Conservation (phyloP, 1,140 invertebrate species). For the Phortica variegata region DNA sequence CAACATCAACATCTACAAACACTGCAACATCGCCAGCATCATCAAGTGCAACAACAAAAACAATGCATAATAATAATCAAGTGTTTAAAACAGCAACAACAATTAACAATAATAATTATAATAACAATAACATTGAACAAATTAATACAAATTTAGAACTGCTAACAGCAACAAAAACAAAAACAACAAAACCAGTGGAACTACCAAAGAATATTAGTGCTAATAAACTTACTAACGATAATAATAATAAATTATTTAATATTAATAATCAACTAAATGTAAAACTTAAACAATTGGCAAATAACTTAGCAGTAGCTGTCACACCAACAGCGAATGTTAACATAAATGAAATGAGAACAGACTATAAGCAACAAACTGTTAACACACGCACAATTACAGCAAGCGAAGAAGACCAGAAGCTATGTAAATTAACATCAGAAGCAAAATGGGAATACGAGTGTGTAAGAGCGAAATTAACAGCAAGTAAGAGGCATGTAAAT, state of each 20-base stretch:
- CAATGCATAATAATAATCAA: slow-evolving; percentile 31
- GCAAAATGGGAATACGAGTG: not conserved
- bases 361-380: slow-evolving; percentile 20
- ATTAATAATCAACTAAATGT: slow-evolving; percentile 1
- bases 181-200: slow-evolving; percentile 54
- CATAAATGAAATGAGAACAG: slow-evolving; percentile 31
- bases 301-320: too few relatives aligned
- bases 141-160: slow-evolving; percentile 13
- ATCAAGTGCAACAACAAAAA: slow-evolving; percentile 8
- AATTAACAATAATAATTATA: too few relatives aligned
- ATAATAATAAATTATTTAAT: slow-evolving; percentile 47
- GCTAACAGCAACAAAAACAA: slow-evolving; percentile 34
- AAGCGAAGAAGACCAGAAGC: not conserved
- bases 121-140: slow-evolving; percentile 2
- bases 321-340: slow-evolving; percentile 13
- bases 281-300: slow-evolving; percentile 2
- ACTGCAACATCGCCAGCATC: slow-evolving; percentile 13
- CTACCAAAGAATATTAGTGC: slow-evolving; percentile 57
- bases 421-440: not conserved
- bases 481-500: not conserved
- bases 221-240: slow-evolving; percentile 46
- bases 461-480: not conserved
- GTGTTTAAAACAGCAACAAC: slow-evolving; percentile 41
- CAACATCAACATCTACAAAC: slow-evolving; percentile 19
- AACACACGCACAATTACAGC: slow-evolving; percentile 14